A percentile compares a stretch with the other conserved stretches of the same genome.
Evolutionary conservation across 2,113 vertebrate species (phyloP).

Genomic region (Melanerpes aurifrons): DNA sequence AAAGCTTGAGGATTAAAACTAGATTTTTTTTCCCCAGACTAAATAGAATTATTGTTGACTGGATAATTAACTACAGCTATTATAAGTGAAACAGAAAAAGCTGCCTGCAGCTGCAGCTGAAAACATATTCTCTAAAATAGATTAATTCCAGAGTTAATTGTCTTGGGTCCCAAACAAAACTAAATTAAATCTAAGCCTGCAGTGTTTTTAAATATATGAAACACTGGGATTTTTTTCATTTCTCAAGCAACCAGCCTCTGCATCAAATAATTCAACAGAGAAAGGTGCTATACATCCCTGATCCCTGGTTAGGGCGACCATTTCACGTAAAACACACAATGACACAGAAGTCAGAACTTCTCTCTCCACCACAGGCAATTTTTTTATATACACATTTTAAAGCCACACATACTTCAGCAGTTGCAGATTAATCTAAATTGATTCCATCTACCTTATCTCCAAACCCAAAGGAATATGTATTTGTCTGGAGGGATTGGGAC

Average conservation of each 20-base stretch:
- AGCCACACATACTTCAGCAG: not conserved
- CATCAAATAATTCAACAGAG: not conserved
- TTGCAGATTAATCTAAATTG: not conserved
- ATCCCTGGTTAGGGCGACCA: not conserved
- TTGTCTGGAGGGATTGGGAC: not conserved
- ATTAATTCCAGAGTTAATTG: conserved; percentile 46
- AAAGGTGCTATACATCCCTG: not conserved
- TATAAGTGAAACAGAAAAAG: conserved; percentile 31
- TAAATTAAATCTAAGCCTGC: conserved; percentile 3
- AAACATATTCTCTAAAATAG: conserved; percentile 32
- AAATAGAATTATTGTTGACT: conserved; percentile 44
- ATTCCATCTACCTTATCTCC: not conserved
- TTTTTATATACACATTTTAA: not conserved
- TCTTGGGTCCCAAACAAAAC: conserved; percentile 13
- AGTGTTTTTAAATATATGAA: not conserved
- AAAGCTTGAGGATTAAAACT: conserved; percentile 42
- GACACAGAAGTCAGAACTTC: not conserved
- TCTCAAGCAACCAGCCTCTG: not conserved
- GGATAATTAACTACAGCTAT: conserved; percentile 51
- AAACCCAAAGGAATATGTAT: not conserved
- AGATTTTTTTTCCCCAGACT: not conserved
- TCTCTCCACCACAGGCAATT: not conserved
- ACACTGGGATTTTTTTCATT: not conserved
- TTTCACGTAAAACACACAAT: not conserved
- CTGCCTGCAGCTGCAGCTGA: conserved; percentile 29